These are phyloP conservation scores for Leptinotarsa texana DNA, from an alignment of 1,140 invertebrate genomes.

Conservation along the genomic window DNA sequence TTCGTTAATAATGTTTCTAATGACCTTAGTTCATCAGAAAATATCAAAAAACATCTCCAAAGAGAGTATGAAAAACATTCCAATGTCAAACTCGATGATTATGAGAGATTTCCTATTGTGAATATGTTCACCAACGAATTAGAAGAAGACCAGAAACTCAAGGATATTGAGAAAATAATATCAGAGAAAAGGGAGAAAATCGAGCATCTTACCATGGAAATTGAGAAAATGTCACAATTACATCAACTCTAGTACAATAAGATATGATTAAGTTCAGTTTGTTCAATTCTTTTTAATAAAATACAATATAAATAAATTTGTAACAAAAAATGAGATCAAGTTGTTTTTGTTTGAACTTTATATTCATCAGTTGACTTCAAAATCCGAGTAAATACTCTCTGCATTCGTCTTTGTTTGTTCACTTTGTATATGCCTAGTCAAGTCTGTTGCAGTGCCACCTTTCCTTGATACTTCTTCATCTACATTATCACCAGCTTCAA, in stretches of 20 bases:
- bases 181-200: conserved; percentile 7
- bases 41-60: conserved; percentile 12
- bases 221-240: conserved; percentile 6
- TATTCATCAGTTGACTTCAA: background rate
- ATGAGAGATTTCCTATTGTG: background rate
- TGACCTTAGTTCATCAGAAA: background rate
- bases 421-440: background rate
- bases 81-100: background rate
- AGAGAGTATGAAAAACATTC: conserved; percentile 4
- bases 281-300: background rate
- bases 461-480: background rate
- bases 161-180: conserved; percentile 11
- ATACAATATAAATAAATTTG: conserved; percentile 9
- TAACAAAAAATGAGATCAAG: background rate
- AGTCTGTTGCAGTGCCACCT: background rate
- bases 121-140: background rate
- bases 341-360: background rate
- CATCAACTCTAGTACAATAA: background rate
- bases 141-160: background rate
- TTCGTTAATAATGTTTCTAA: background rate
- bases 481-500: conserved; percentile 31
- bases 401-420: background rate
- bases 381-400: conserved; percentile 11
- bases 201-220: background rate
- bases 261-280: background rate